Conservation (phyloP, 2,888 invertebrate genomes). For the Pseudococcus viburni region DNA sequence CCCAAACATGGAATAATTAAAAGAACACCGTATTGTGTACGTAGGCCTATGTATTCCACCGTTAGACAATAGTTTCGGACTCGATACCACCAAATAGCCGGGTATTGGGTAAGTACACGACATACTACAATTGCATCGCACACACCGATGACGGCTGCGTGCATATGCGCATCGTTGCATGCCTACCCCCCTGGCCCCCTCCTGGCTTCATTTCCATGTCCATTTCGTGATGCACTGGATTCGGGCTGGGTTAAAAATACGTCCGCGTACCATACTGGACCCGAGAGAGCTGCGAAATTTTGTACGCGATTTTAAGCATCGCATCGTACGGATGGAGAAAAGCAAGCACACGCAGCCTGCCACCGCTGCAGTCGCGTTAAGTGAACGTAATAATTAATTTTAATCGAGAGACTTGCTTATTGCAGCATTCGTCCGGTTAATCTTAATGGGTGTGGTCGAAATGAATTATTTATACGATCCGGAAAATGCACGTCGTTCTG, state of each 20-base stretch:
- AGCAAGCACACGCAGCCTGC: neutral
- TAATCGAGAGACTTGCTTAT: conserved; percentile 47
- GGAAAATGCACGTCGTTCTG: conserved; percentile 34
- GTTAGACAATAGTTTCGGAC: neutral
- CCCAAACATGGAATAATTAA: neutral
- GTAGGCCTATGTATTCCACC: neutral
- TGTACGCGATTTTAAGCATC: conserved; percentile 4
- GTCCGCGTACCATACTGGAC: neutral
- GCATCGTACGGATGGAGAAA: neutral
- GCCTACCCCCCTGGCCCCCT: neutral
- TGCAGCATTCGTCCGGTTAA: conserved; percentile 35
- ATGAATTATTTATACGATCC: conserved; percentile 45
- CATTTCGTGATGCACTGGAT: neutral
- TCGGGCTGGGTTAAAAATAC: neutral
- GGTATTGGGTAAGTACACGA: neutral
- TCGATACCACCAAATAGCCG: neutral
- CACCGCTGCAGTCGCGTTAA: neutral
- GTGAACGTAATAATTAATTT: conserved; percentile 42
- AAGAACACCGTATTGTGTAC: conserved; percentile 13
- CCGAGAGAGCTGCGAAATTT: neutral
- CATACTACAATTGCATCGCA: neutral
- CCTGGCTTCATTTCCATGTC: neutral
- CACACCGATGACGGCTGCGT: neutral
- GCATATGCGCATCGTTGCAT: conserved; percentile 20
- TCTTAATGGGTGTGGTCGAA: conserved; percentile 52